phyloP scores from a whole-genome alignment of 2,113 vertebrate genomes.

The Lophotis ruficrista region DNA sequence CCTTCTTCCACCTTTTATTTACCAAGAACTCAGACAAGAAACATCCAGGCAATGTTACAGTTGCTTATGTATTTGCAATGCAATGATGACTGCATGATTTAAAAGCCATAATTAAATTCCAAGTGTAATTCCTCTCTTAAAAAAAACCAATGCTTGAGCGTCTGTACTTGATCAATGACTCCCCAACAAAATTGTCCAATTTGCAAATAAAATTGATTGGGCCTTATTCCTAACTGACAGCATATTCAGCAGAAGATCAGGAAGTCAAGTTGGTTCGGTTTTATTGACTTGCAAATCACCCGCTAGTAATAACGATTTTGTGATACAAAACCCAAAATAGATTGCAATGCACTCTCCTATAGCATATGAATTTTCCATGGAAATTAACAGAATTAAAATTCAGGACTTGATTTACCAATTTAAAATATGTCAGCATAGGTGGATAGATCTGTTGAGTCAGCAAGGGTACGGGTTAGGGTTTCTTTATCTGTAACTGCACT shows the following conservation, averaged over 20 bases:
- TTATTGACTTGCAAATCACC: conserved; percentile 34
- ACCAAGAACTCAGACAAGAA: background rate
- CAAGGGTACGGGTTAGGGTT: background rate
- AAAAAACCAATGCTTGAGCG: background rate
- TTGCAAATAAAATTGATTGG: background rate
- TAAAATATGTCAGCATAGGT: background rate
- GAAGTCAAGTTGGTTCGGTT: background rate
- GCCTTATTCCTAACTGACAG: background rate
- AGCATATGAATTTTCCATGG: background rate
- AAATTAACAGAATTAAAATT: conserved; percentile 4
- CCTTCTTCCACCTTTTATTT: background rate
- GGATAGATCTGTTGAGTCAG: background rate
- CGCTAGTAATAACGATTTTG: background rate
- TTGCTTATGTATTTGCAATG: background rate
- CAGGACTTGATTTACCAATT: background rate
- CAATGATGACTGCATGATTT: background rate
- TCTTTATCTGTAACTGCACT: background rate
- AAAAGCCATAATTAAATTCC: background rate
- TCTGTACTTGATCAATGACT: conserved; percentile 14
- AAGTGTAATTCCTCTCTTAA: background rate
- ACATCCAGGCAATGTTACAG: background rate
- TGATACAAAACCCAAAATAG: background rate
- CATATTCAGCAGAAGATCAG: background rate
- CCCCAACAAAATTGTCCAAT: background rate
- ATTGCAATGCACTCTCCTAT: background rate